Base-by-base conservation (phyloP, 2,797 vertebrate species). In the Macropus fuliginosus region DNA sequence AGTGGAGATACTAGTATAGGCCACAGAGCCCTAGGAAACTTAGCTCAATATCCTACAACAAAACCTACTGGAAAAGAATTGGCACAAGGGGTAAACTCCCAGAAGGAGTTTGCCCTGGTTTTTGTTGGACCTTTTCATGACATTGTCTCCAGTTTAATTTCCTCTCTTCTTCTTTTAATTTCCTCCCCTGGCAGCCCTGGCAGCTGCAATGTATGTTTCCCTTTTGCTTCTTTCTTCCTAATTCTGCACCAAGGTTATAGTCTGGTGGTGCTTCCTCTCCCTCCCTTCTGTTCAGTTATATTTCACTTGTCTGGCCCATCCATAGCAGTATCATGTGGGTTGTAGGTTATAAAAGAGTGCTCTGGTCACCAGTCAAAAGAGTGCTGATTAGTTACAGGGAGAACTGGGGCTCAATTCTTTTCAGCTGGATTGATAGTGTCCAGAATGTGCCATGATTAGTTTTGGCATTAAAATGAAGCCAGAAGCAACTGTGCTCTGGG, bases 81-180 rank as follows among this genome's bases (percentile, higher is more conserved):
- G n/a, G 55, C 18, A 9, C 11, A 34, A 24, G 11, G 24, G 74
- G 0, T 66, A 95, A 56, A 92, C 57, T 95, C 50, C 59, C 56
- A 31, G 0, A 56, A 91, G 5, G 12, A 4, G 18, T 29, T 29
- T 13, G 59, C 46, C 91, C 55, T 57, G 92, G 56, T 93, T 55
- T 16, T 55, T 13, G 16, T 81, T 93, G 0, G 0, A 66, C 55
- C 81, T 94, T 55, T 24, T n/a, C 2, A 0, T 5, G 4, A 57
- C 81, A n/a, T 40, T 18, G 40, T 95, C 90, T 96, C 50, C 56
- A 54, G 40, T 91, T 96, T 97, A 52, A 94, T 95, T 97, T 96
- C 96, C 96, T 97, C 62, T 81, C 50, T 28, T 90, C 52, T 56
- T 91, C 93, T 87, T 97, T 96, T 96, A 91, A 95, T 93, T 95